Evolutionary conservation across 1,140 invertebrate genomes (phyloP), one percentile per base, ranked within the genome.

Genomic region (Hyphantria cunea): DNA sequence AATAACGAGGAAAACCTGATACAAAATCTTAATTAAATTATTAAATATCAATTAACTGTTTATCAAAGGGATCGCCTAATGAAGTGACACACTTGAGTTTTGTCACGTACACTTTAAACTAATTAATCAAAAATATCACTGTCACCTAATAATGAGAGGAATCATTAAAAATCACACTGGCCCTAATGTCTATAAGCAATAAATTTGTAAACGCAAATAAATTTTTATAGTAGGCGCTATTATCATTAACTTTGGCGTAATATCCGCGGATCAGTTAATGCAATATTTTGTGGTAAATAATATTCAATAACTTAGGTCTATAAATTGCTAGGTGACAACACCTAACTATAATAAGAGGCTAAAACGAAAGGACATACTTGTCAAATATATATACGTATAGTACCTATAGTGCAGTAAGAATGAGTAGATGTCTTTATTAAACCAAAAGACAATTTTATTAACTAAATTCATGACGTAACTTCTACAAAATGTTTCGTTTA

Each of bases 51-150:
- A 78, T 80, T 74, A 71, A 70, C 33, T 51, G 48, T 64, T 62
- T 53, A 70, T 74, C 63, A 68, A 51, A 56, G 51, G 15, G 33
- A 45, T 68, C 48, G 44, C 68, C 63, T 76, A 77, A 75, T 72
- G 49, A 53, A 47, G 34, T 83, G 82, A 80, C 85, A 83, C 72
- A 88, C 64, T 83, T 82, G 66, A 14, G 45, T 76, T 64, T 58
- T 60, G 84, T 84, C 84, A 86, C 80, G 80, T 84, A 88, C 72
- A 72, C 79, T 72, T 61, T 14, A 32, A 53, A 54, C 63, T 70
- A 75, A 80, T 74, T 64, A 55, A 33, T 49, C 68, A 68, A 41
- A 66, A 68, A 70, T 69, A 74, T 66, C 70, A 64, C 68, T 71
- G 73, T 70, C 68, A 63, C 42, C 12, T 8, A 44, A 64, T 86